These are phyloP conservation scores for Tachystola acroxantha DNA, from an alignment of 2,888 invertebrate species.

Conservation along the genomic window DNA sequence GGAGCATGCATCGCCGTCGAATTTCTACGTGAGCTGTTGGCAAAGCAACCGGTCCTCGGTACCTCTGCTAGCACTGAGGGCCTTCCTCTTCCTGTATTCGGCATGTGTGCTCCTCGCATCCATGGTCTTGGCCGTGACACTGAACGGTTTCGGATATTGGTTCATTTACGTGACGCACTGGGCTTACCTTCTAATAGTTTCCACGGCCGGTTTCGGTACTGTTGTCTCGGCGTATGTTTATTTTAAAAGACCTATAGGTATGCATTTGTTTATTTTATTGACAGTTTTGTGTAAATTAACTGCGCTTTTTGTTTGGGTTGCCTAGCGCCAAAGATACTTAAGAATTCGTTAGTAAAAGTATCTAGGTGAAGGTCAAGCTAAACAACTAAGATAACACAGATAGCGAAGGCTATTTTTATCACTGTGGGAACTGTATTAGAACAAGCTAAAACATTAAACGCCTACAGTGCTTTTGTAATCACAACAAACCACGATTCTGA, in stretches of 20 bases:
- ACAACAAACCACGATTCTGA: too few species aligned
- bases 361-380: too few species aligned
- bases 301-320: not conserved
- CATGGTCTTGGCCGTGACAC: constrained; percentile 31
- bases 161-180: constrained; percentile 69
- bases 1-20: constrained; percentile 41
- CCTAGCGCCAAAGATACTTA: too few species aligned
- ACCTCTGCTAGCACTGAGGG: constrained; percentile 37
- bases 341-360: too few species aligned
- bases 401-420: too few species aligned
- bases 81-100: constrained; percentile 45
- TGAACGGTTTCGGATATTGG: constrained; percentile 48
- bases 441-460: too few species aligned
- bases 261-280: constrained; percentile 13
- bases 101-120: constrained; percentile 39
- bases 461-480: too few species aligned
- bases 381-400: too few species aligned
- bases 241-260: constrained; percentile 48
- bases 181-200: constrained; percentile 50
- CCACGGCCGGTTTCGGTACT: constrained; percentile 43
- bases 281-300: not conserved
- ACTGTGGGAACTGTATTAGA: too few species aligned
- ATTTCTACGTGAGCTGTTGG: constrained; percentile 60
- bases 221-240: constrained; percentile 44
- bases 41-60: constrained; percentile 43